A percentile compares a stretch with the other conserved stretches of the same genome.
Evolutionary conservation across 2,113 vertebrate genomes (phyloP).

Genomic region (Phylloscopus whistleri): DNA sequence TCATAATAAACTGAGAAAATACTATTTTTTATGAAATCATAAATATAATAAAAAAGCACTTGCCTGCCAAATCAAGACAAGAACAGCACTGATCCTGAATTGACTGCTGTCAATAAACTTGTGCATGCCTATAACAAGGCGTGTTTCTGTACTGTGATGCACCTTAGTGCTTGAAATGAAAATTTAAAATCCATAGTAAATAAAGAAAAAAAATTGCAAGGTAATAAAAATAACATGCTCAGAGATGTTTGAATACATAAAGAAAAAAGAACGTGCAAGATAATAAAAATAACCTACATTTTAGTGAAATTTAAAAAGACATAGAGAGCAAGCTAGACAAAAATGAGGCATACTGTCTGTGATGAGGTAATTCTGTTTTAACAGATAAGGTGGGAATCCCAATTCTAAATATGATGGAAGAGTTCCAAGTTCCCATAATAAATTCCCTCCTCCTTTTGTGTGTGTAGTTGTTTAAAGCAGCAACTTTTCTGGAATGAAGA

Average conservation of each 20-base stretch:
- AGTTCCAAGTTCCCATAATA: neutral
- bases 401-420: neutral
- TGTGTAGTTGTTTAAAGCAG: neutral
- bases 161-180: neutral
- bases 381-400: neutral
- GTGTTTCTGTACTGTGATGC: neutral
- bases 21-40: neutral
- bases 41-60: neutral
- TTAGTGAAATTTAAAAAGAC: neutral
- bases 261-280: neutral
- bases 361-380: neutral
- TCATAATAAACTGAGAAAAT: neutral
- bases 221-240: neutral
- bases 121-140: neutral
- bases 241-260: neutral
- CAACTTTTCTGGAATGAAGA: neutral
- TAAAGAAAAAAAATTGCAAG: neutral
- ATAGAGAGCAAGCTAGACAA: neutral
- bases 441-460: neutral
- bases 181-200: neutral
- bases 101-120: neutral
- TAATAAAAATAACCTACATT: neutral
- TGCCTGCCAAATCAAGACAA: neutral
- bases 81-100: neutral
- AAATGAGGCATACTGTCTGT: neutral